These are phyloP conservation scores for Agrochola lychnidis DNA, from an alignment of 2,888 invertebrate species.

Conservation along the genomic window DNA sequence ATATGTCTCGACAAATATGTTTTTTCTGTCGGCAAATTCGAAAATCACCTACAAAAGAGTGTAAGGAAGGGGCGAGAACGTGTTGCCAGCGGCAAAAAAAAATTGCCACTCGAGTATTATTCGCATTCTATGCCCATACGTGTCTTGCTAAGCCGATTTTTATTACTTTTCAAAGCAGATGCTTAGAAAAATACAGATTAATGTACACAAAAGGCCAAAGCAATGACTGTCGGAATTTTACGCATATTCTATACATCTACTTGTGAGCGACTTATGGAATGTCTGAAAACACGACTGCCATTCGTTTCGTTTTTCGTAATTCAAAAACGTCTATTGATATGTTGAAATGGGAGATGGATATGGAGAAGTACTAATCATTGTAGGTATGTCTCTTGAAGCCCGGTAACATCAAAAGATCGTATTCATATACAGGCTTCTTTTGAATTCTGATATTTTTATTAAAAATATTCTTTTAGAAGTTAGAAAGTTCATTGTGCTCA, in stretches of 20 bases:
- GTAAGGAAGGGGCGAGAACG: constrained; percentile 60
- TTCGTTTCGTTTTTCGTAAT: constrained; percentile 39
- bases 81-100: constrained; percentile 64
- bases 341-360: constrained; percentile 20
- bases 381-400: constrained; percentile 15
- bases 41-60: constrained; percentile 69
- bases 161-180: constrained; percentile 86
- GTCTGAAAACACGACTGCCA: constrained; percentile 43
- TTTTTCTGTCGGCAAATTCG: constrained; percentile 72
- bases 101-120: constrained; percentile 72
- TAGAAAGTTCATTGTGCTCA: not conserved
- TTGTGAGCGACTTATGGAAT: constrained; percentile 54
- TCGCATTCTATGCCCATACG: constrained; percentile 79
- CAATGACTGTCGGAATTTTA: constrained; percentile 74
- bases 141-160: constrained; percentile 87
- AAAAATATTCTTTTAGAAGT: not conserved
- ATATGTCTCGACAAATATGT: constrained; percentile 76
- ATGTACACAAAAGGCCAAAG: constrained; percentile 78
- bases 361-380: constrained; percentile 17
- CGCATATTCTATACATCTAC: constrained; percentile 40
- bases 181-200: constrained; percentile 83
- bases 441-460: constrained; percentile 2
- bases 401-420: constrained; percentile 30
- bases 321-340: constrained; percentile 50
- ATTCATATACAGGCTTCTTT: constrained; percentile 3